phyloP scores from a whole-genome alignment of 1,140 invertebrate genomes.

The Formica exsecta region DNA sequence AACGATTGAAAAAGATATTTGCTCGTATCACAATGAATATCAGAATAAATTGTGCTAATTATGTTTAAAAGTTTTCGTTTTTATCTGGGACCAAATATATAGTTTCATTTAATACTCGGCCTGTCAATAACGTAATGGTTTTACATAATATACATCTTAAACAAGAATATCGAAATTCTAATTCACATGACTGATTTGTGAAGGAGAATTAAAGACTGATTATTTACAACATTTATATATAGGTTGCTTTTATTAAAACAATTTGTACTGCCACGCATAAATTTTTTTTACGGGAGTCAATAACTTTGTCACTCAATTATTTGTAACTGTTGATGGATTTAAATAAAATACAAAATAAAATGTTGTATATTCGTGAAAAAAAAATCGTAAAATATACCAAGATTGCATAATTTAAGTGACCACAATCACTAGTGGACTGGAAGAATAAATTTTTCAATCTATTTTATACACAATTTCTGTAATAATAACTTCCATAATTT shows the following conservation, averaged over 20 bases:
- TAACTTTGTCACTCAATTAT: conserved; percentile 2
- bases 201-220: conserved; percentile 56
- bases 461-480: conserved; percentile 39
- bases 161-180: conserved; percentile 39
- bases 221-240: conserved; percentile 35
- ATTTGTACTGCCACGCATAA: conserved; percentile 36
- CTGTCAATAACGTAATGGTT: conserved; percentile 14
- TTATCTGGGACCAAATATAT: conserved; percentile 54
- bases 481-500: conserved; percentile 45
- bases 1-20: not conserved
- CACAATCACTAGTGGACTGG: not conserved
- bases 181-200: conserved; percentile 28
- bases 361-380: no score
- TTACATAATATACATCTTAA: not conserved
- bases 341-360: not conserved
- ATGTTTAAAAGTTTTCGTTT: conserved; percentile 1
- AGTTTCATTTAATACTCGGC: conserved; percentile 5
- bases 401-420: not conserved
- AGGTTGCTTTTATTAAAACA: conserved; percentile 22
- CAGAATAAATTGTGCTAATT: not conserved
- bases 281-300: not conserved
- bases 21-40: conserved; percentile 29
- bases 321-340: not conserved
- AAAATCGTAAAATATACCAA: not conserved
- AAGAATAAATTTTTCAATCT: conserved; percentile 34